Conservation (phyloP, 2,888 invertebrate species). For the Oegoconia quadripuncta region DNA sequence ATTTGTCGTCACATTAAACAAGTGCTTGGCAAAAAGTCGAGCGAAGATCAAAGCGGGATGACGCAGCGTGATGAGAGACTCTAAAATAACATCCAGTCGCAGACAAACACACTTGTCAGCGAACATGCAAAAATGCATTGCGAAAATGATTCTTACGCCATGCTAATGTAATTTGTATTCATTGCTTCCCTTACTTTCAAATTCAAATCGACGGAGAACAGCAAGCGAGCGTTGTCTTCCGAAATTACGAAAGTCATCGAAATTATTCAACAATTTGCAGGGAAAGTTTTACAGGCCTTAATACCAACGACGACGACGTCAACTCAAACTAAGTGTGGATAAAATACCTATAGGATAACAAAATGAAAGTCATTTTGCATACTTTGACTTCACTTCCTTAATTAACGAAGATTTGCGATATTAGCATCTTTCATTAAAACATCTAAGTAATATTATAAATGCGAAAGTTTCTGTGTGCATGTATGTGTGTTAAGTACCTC, state of each 20-base stretch:
- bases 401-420: not conserved
- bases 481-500: no score
- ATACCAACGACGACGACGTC: no score
- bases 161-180: not conserved
- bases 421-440: not conserved
- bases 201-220: not conserved
- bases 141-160: conserved; percentile 4
- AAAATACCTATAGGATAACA: no score
- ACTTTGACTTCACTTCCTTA: not conserved
- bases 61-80: conserved; percentile 51
- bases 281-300: no score
- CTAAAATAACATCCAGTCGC: conserved; percentile 63
- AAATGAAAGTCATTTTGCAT: not conserved
- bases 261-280: no score
- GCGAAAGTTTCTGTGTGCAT: no score
- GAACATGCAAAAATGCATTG: conserved; percentile 15
- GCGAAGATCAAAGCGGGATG: conserved; percentile 66
- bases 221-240: no score
- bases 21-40: conserved; percentile 69
- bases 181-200: not conserved
- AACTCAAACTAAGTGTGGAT: no score
- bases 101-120: conserved; percentile 41
- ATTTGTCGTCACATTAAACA: conserved; percentile 76
- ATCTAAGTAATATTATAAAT: no score
- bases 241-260: no score